Conservation (phyloP, 1,140 invertebrate species). For the Hestina assimilis region DNA sequence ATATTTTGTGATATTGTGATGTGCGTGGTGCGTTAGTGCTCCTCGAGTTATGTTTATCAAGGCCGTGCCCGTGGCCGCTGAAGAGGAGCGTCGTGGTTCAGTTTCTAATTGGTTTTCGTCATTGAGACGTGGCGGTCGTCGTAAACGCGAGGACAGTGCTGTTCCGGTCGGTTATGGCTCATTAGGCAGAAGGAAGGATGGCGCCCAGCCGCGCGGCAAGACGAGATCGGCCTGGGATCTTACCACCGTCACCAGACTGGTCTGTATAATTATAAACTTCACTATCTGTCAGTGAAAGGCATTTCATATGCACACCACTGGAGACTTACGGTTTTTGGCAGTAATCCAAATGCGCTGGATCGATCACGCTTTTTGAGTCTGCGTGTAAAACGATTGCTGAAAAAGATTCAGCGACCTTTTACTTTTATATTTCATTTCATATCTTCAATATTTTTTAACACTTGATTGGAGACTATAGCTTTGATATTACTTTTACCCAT, state of each 20-base stretch:
- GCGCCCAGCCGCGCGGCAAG: conserved; percentile 65
- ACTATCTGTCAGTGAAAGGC: conserved; percentile 38
- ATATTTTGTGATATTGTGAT: conserved; percentile 56
- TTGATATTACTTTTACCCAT: background rate
- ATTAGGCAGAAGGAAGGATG: conserved; percentile 69
- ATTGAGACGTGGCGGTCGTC: conserved; percentile 79
- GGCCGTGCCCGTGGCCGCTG: conserved; percentile 57
- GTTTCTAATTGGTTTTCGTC: conserved; percentile 88
- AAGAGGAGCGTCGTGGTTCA: conserved; percentile 79
- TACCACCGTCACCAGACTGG: conserved; percentile 76
- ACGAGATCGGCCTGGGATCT: conserved; percentile 83
- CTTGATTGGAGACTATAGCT: too few species aligned
- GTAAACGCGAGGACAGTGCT: conserved; percentile 63
- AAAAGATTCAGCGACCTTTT: conserved; percentile 37
- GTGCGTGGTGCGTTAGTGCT: conserved; percentile 53
- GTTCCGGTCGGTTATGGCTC: conserved; percentile 69
- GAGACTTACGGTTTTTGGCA: conserved; percentile 57
- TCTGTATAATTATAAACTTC: conserved; percentile 56
- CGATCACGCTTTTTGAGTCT: conserved; percentile 61
- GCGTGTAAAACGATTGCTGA: conserved; percentile 52
- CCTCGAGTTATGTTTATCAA: conserved; percentile 77
- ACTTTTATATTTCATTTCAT: background rate
- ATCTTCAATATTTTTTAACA: background rate
- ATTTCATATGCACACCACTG: conserved; percentile 44
- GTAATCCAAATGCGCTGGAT: conserved; percentile 63